phyloP scores from a whole-genome alignment of 64 coral and sea anemone species.

The Dendrophyllia cribrosa region DNA sequence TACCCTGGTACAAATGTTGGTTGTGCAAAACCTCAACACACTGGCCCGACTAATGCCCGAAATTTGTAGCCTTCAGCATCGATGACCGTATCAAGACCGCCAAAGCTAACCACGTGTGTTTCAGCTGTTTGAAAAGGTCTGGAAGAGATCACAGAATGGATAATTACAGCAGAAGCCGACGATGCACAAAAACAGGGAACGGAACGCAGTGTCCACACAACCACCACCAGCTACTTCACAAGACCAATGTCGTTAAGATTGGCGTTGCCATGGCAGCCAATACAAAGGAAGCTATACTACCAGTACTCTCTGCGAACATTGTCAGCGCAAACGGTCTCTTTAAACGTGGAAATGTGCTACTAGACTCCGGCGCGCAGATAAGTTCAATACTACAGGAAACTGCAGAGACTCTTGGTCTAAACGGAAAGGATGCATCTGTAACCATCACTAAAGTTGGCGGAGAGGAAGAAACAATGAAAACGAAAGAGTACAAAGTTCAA shows the following conservation, averaged over 20 bases:
- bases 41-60: slow-evolving; percentile 38
- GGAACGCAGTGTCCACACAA: background rate
- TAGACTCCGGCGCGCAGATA: slow-evolving; percentile 81
- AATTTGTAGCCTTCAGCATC: background rate
- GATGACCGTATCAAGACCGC: no score
- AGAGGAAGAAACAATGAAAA: slow-evolving; percentile 59
- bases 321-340: slow-evolving; percentile 3
- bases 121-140: slow-evolving; percentile 34
- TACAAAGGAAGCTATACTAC: background rate
- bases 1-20: no score
- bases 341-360: slow-evolving; percentile 64
- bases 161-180: slow-evolving; percentile 38
- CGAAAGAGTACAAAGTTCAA: slow-evolving; percentile 57
- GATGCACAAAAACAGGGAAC: background rate
- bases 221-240: slow-evolving; percentile 47
- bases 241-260: background rate
- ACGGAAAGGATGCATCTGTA: slow-evolving; percentile 45
- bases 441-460: slow-evolving; percentile 78
- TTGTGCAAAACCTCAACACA: no score
- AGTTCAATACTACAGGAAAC: slow-evolving; percentile 61
- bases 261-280: background rate
- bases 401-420: slow-evolving; percentile 20
- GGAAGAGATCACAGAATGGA: slow-evolving; percentile 32
- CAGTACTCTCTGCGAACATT: slow-evolving; percentile 39
- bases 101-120: slow-evolving; percentile 31